These are phyloP conservation scores for Tipula confusa DNA, from an alignment of 2,888 invertebrate species.

Conservation along the genomic window DNA sequence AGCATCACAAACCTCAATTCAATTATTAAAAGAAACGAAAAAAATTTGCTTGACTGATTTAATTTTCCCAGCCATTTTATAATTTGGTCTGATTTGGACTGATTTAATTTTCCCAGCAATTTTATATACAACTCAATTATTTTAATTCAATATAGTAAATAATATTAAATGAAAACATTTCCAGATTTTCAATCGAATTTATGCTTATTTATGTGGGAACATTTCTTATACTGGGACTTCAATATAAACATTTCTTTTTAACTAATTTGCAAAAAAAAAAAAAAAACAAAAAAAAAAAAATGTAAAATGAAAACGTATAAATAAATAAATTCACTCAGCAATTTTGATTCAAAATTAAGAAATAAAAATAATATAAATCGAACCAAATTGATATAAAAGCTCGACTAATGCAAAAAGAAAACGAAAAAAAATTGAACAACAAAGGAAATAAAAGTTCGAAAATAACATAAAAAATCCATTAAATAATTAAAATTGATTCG, in stretches of 20 bases:
- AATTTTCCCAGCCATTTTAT: too few relatives aligned
- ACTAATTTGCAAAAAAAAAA: background rate
- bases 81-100: too few relatives aligned
- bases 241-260: background rate
- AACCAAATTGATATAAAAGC: background rate
- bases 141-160: background rate
- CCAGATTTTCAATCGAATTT: background rate
- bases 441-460: background rate
- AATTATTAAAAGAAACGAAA: too few relatives aligned
- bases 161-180: background rate
- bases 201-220: background rate
- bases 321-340: constrained; percentile 12
- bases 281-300: too few relatives aligned
- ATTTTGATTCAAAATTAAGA: background rate
- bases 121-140: background rate
- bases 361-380: background rate
- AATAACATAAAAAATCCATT: constrained; percentile 9
- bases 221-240: background rate
- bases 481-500: constrained; percentile 7
- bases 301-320: too few relatives aligned
- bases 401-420: background rate
- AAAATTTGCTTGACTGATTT: too few relatives aligned
- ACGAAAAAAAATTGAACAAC: background rate
- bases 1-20: too few relatives aligned
- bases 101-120: too few relatives aligned